Conservation (phyloP, 1,140 invertebrate genomes). For the Drosophila micromelanica region DNA sequence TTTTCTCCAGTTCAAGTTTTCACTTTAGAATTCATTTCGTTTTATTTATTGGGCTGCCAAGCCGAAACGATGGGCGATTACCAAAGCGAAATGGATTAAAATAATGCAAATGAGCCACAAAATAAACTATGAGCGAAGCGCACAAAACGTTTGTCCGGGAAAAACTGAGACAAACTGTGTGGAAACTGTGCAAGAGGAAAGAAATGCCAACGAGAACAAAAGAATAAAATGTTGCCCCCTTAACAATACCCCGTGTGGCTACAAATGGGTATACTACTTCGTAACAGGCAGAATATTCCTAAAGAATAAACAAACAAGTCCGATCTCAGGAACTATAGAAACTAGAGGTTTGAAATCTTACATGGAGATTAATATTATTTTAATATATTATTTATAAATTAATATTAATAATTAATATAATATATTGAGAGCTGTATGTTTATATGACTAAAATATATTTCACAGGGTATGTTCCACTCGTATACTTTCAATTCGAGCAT, state of each 20-base stretch:
- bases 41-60: conserved; percentile 50
- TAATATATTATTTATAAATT: too few relatives aligned
- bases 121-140: conserved; percentile 41
- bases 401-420: too few relatives aligned
- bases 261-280: too few relatives aligned
- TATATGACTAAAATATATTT: too few relatives aligned
- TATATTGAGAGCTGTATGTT: too few relatives aligned
- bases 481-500: too few relatives aligned
- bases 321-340: too few relatives aligned
- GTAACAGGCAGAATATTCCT: too few relatives aligned
- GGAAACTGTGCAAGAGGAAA: not conserved
- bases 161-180: conserved; percentile 5
- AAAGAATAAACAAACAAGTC: too few relatives aligned
- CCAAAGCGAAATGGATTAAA: conserved; percentile 65
- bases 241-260: not conserved
- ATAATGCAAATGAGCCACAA: conserved; percentile 77
- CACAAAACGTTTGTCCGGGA: not conserved
- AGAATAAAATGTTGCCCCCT: conserved; percentile 40
- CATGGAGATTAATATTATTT: too few relatives aligned
- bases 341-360: too few relatives aligned
- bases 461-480: not conserved
- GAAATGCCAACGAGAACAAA: conserved; percentile 40
- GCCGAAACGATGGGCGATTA: conserved; percentile 21
- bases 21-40: conserved; percentile 43
- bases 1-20: conserved; percentile 27